These are phyloP conservation scores for Rutilus rutilus DNA, from an alignment of 2,113 vertebrate genomes.

Conservation along the genomic window DNA sequence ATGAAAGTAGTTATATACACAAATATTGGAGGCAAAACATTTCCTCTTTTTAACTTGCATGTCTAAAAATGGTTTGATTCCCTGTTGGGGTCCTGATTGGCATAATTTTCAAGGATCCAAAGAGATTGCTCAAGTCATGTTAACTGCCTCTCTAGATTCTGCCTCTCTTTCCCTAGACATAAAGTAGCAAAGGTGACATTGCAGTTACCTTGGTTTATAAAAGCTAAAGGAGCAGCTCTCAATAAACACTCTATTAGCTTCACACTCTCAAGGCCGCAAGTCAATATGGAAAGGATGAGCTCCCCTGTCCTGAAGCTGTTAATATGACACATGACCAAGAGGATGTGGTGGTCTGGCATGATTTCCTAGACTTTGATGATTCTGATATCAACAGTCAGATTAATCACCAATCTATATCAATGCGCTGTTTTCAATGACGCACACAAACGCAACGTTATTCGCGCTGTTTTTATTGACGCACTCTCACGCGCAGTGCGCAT, in stretches of 20 bases:
- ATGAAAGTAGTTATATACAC: not conserved
- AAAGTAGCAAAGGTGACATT: conserved; percentile 28
- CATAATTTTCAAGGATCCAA: not conserved
- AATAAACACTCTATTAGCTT: conserved; percentile 40
- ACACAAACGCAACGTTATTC: too few species aligned
- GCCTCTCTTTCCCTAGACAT: not conserved
- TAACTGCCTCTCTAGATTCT: not conserved
- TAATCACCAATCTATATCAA: too few species aligned
- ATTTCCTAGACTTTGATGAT: conserved; percentile 12
- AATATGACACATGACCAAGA: conserved; percentile 19
- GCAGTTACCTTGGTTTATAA: conserved; percentile 26
- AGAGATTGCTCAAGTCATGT: not conserved
- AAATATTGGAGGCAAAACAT: not conserved
- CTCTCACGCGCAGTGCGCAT: too few species aligned
- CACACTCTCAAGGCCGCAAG: conserved; percentile 32
- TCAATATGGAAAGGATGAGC: conserved; percentile 29
- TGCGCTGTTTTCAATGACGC: too few species aligned
- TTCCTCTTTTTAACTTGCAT: not conserved
- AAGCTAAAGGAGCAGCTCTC: conserved; percentile 25
- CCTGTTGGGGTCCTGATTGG: not conserved
- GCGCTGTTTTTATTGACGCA: too few species aligned
- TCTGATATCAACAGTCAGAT: not conserved
- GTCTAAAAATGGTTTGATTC: not conserved
- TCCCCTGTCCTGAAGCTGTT: not conserved
- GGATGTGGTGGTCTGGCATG: not conserved